phyloP scores from a whole-genome alignment of 2,888 invertebrate species.

The Nemapogon koenigi region DNA sequence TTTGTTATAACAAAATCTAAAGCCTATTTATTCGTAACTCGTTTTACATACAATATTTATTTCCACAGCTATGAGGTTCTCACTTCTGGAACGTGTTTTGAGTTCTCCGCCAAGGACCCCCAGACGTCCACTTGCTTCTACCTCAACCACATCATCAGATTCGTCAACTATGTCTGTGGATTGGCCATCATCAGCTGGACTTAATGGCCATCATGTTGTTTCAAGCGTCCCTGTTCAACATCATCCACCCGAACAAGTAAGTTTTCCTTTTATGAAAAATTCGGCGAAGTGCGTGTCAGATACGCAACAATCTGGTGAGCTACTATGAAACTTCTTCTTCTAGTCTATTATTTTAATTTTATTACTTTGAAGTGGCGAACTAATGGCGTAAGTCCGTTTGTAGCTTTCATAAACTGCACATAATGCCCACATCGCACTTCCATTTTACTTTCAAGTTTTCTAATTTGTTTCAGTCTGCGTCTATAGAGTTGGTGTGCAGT shows the following conservation, averaged over 20 bases:
- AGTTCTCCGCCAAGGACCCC: constrained; percentile 57
- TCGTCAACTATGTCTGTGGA: constrained; percentile 65
- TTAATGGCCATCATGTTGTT: constrained; percentile 26
- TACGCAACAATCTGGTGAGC: too few relatives aligned
- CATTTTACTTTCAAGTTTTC: too few relatives aligned
- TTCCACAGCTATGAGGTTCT: constrained; percentile 69
- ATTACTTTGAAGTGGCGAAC: too few relatives aligned
- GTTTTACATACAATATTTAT: constrained; percentile 7
- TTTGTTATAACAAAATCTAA: not conserved
- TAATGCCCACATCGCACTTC: too few relatives aligned
- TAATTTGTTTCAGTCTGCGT: constrained; percentile 54
- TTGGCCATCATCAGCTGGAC: constrained; percentile 43
- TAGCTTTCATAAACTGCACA: too few relatives aligned
- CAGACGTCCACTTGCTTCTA: constrained; percentile 66
- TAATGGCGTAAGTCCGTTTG: too few relatives aligned
- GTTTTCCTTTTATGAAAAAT: too few relatives aligned
- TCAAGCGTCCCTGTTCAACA: constrained; percentile 28
- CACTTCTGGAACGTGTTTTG: constrained; percentile 65
- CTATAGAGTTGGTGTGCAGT: constrained; percentile 83
- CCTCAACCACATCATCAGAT: constrained; percentile 72
- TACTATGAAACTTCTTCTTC: too few relatives aligned
- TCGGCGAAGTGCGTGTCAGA: too few relatives aligned
- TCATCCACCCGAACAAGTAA: constrained; percentile 41
- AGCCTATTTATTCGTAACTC: not conserved
- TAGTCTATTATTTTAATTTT: too few relatives aligned